Evolutionary conservation across 2,113 vertebrate species (phyloP).

Genomic region (Pomatostomus ruficeps): DNA sequence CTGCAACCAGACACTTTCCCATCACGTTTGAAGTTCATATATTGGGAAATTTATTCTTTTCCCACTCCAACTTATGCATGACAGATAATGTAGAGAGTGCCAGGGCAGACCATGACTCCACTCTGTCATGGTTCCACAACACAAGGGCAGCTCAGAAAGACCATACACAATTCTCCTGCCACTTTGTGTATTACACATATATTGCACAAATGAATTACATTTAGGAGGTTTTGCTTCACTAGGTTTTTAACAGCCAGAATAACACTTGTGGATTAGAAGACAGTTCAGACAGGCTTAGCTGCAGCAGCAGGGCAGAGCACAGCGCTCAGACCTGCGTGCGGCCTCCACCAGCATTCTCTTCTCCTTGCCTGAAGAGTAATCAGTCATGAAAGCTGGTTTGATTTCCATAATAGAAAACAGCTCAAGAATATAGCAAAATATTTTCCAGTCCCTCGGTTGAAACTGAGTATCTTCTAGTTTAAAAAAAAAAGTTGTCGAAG

Average conservation of each 20-base stretch:
- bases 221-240: not conserved
- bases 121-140: not conserved
- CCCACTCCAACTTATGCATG: not conserved
- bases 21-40: not conserved
- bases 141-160: not conserved
- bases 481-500: not conserved
- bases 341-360: not conserved
- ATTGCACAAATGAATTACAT: not conserved
- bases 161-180: not conserved
- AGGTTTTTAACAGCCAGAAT: not conserved
- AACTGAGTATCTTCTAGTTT: not conserved
- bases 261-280: not conserved
- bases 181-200: not conserved
- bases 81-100: not conserved
- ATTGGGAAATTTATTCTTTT: not conserved
- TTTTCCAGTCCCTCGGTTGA: constrained; percentile 16
- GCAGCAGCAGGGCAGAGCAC: not conserved
- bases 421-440: constrained; percentile 10
- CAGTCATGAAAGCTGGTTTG: constrained; percentile 21
- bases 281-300: not conserved
- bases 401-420: constrained; percentile 42
- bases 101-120: not conserved
- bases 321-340: not conserved
- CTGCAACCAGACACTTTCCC: not conserved
- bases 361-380: not conserved